Evolutionary conservation across 2,888 invertebrate genomes (phyloP).

Genomic region (Phyllotreta striolata): DNA sequence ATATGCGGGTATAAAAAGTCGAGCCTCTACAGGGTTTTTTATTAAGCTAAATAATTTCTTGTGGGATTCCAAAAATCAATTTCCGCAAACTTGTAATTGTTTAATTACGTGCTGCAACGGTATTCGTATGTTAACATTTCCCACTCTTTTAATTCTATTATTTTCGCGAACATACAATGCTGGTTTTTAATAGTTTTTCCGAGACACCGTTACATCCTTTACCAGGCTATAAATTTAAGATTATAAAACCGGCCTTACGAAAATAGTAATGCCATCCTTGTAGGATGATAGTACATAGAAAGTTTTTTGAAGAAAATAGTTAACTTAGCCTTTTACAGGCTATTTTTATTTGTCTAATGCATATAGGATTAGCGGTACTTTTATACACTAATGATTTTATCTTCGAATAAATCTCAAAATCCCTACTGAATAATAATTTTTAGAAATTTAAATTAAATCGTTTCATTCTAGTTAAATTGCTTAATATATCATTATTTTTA

Average conservation of each 20-base stretch:
- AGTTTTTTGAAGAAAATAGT: conserved; percentile 16
- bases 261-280: conserved; percentile 13
- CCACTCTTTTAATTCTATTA: neutral
- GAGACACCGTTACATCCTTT: conserved; percentile 13
- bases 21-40: neutral
- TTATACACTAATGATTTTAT: too few species aligned
- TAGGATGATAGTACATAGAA: conserved; percentile 10
- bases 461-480: too few species aligned
- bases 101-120: too few species aligned
- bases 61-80: too few species aligned
- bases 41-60: too few species aligned
- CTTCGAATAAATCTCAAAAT: too few species aligned
- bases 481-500: too few species aligned
- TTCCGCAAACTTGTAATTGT: too few species aligned
- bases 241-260: conserved; percentile 17
- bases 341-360: conserved; percentile 6
- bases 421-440: too few species aligned
- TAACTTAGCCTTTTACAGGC: conserved; percentile 4
- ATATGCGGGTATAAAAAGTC: conserved; percentile 9
- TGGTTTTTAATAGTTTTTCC: conserved; percentile 10
- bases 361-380: conserved; percentile 4
- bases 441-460: too few species aligned
- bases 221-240: conserved; percentile 10
- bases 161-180: conserved; percentile 1
- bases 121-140: neutral